Evolutionary conservation across 2,113 vertebrate species (phyloP).

Genomic region (Phoenicopterus ruber): DNA sequence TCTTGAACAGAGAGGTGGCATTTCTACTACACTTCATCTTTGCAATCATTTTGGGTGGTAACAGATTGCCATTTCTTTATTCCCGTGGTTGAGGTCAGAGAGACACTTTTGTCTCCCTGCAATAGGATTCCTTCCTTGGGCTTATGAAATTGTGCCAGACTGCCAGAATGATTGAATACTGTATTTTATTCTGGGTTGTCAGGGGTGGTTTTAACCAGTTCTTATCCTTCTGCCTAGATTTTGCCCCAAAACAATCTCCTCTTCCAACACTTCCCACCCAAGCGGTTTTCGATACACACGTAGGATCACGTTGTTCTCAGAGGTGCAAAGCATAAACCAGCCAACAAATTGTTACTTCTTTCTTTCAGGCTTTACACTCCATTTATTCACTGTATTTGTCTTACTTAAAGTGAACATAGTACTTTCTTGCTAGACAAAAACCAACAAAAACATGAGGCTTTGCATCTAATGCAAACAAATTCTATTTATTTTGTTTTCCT

Average conservation of each 20-base stretch:
- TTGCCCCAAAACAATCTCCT: background rate
- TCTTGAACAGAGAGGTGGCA: background rate
- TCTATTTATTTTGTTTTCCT: background rate
- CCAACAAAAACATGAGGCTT: background rate
- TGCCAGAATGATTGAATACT: background rate
- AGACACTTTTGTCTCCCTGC: background rate
- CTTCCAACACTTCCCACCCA: background rate
- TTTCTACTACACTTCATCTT: background rate
- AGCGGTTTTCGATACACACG: background rate
- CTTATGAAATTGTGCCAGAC: background rate
- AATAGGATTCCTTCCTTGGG: background rate
- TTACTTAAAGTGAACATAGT: background rate
- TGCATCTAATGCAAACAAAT: background rate
- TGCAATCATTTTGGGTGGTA: background rate
- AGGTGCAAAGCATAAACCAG: background rate
- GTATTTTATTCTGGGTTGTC: background rate
- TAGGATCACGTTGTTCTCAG: background rate
- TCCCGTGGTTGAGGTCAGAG: background rate
- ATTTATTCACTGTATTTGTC: background rate
- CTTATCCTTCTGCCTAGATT: background rate
- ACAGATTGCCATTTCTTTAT: background rate
- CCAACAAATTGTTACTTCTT: background rate
- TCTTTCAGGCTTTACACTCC: background rate
- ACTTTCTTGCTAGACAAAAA: background rate
- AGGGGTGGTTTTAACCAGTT: background rate